Conservation (phyloP, 2,113 vertebrate species). For the Rafetus swinhoei region DNA sequence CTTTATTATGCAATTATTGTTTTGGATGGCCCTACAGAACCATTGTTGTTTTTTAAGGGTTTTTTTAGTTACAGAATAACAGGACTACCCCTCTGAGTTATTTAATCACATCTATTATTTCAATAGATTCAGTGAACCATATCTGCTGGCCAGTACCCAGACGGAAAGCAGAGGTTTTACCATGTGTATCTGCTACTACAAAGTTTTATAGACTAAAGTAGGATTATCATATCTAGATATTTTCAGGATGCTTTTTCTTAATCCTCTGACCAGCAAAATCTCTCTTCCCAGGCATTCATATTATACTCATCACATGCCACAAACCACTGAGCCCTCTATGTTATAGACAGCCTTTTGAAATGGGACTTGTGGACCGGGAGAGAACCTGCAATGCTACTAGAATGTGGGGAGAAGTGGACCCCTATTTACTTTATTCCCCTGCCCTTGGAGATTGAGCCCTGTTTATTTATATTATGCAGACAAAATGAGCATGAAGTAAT, state of each 20-base stretch:
- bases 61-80: too few species aligned
- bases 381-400: background rate
- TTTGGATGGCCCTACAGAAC: background rate
- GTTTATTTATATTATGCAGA: background rate
- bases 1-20: background rate
- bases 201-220: background rate
- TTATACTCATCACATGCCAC: background rate
- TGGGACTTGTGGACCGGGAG: background rate
- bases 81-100: background rate
- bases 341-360: background rate
- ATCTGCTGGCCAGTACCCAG: background rate
- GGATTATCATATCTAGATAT: background rate
- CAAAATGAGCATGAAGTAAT: background rate
- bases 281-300: background rate
- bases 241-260: background rate
- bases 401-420: background rate
- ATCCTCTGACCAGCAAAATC: background rate
- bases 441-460: background rate
- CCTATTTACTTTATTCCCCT: background rate
- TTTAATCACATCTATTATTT: background rate
- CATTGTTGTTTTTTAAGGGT: too few species aligned
- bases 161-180: background rate
- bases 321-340: background rate
- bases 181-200: background rate
- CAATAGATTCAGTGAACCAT: background rate